phyloP scores from a whole-genome alignment of 2,113 vertebrate species.

The Myrmophylax atrothorax region DNA sequence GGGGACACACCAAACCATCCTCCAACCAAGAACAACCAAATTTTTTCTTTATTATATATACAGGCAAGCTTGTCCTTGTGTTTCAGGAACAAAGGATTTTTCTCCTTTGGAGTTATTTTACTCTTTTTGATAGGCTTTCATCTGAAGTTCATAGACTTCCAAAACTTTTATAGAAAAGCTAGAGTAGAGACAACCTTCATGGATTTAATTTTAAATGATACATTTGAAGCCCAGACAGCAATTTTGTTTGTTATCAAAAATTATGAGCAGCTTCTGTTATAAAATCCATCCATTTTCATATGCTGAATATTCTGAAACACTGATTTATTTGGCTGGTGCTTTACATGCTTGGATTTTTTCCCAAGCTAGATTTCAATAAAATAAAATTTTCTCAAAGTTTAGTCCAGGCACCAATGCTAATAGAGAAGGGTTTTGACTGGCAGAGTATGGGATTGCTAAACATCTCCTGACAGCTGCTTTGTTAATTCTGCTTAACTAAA shows the following conservation, averaged over 20 bases:
- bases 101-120: background rate
- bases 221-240: background rate
- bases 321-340: background rate
- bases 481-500: background rate
- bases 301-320: background rate
- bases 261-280: background rate
- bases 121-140: background rate
- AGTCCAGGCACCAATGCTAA: background rate
- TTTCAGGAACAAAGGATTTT: background rate
- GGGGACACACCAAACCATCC: background rate
- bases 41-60: background rate
- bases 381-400: background rate
- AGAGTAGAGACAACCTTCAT: background rate
- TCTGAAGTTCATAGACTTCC: background rate
- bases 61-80: background rate
- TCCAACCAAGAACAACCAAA: fast-evolving
- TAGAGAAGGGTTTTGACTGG: background rate
- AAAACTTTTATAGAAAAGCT: background rate
- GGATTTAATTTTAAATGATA: background rate
- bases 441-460: background rate
- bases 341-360: background rate
- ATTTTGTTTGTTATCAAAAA: background rate
- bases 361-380: background rate
- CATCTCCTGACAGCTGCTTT: background rate
- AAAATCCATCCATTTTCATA: background rate